Evolutionary conservation across 1,140 invertebrate genomes (phyloP), one percentile per base, ranked within the genome.

Genomic region (Hylyphantes graminicola): DNA sequence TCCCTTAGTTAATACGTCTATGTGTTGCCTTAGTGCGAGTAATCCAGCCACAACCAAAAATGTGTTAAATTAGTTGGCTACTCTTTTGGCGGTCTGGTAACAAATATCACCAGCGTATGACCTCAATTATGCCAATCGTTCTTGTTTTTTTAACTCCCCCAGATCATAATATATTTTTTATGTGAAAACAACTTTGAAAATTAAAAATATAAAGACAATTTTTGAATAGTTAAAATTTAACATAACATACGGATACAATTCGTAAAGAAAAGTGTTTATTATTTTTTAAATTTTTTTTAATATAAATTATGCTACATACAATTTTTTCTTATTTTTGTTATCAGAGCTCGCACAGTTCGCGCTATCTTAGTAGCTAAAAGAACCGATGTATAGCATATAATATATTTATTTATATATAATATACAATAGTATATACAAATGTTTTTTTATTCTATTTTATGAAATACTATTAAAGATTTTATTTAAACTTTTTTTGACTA

Each of bases 351-450:
- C n/a, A 64, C 12, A 21, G 21, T 53, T 48, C 63, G 79, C 73
- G 79, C 79, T 12, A 53, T 57, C 72, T 81, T 63, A 81, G 79
- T 73, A 81, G 68, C 68, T 81, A 61, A 73, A 81, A 81, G 65
- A 80, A 70, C 77, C 70, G 70, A 72, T 81, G 61, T 59, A 83
- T 83, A 35, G 35, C 35, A 55, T 78, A 75, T 81, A 64, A 67
- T 74, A 55, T 74, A 74, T 74, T 9, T 75, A 76, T 55, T 63
- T 78, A 73, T 73, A 50, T 73, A 81, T 53, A 80, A 59, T 12
- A 57, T 78, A 67, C 77, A 68, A 55, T 80, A 54, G 55, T 83
- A 83, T 83, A 67, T 83, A 83, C 80, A 83, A 75, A 70, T 83
- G 64, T 35, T 81, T 61, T 75, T 65, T 65, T 75, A 50, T 17